Base-by-base conservation (phyloP, 2,113 vertebrate species). In the Madoqua kirkii region DNA sequence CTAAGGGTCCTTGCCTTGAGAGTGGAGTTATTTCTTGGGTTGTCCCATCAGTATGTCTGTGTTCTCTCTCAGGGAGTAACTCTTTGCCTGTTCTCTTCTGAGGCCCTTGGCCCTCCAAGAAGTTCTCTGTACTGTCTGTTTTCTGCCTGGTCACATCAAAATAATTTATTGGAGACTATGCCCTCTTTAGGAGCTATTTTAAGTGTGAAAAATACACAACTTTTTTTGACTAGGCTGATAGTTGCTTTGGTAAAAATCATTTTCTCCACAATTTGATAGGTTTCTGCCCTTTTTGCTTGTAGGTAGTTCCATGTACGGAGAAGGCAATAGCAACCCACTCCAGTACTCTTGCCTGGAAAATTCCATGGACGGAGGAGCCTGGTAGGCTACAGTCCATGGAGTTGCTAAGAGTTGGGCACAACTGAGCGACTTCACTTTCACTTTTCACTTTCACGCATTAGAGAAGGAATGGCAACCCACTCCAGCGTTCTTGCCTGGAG, bases 231-330 rank as follows among this genome's bases (percentile, higher is more conserved):
- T 85, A 62, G 25, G n/a, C 76, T 78, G 90, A 17, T 19, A 11
- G 74, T 85, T 25, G 25, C 57, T 93, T 93, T 31, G 40, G 62
- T 40, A 85, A 89, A 89, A 91, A 79, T 52, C 29, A 16, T 89
- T 95, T 88, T n/a, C 57, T 81, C n/a, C 74, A 64, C 89, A 96
- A 76, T 60, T 81, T 96, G 85, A 57, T 91, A 62, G 15, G 25
- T 16, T 60, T 78, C 62, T 89, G 21, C 52, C 74, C 54, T 60
- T 71, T 90, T 71, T 87, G 31, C 33, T 89, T 94, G 21, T 25
- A 78, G 48, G 64, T 45, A 54, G 62, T 86, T 86, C 50, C 48
- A 76, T 7, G 13, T 40, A 15, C 16, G 0, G 48, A 48, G 48
- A 48, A 48, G 48, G 48, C 48, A 48, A 48, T 48, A 11, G 48